Conservation (phyloP, 1,140 invertebrate genomes). For the Nasonia vitripennis region DNA sequence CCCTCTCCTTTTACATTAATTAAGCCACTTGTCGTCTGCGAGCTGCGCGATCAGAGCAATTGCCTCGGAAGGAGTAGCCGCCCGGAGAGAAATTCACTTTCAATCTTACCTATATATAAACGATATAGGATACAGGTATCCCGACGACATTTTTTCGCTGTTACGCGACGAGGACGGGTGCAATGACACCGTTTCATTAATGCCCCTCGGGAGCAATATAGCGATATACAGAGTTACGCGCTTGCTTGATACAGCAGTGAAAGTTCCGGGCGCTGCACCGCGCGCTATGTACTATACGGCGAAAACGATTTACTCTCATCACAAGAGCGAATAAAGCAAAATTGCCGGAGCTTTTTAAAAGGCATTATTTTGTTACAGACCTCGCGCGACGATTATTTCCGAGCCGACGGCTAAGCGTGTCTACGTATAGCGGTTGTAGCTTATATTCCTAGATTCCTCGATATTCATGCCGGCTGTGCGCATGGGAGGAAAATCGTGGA, state of each 20-base stretch:
- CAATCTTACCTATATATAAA: not conserved
- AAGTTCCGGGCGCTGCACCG: conserved; percentile 25
- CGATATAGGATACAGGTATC: not conserved
- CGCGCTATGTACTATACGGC: not conserved
- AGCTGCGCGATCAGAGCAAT: not conserved
- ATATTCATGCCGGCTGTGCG: too few relatives aligned
- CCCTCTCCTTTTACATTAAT: not conserved
- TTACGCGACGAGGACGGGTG: conserved; percentile 1
- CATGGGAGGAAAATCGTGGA: too few relatives aligned
- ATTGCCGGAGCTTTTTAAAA: conserved; percentile 51
- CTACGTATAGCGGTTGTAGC: too few relatives aligned
- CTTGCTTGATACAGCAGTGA: conserved; percentile 33
- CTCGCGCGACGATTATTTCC: not conserved
- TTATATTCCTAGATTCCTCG: too few relatives aligned
- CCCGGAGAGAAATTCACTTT: not conserved
- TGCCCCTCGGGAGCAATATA: not conserved
- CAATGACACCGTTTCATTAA: conserved; percentile 36
- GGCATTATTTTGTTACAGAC: not conserved
- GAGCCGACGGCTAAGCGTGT: not conserved
- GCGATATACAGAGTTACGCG: conserved; percentile 2
- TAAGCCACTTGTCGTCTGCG: not conserved
- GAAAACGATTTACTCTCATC: conserved; percentile 35
- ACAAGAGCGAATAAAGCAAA: conserved; percentile 50
- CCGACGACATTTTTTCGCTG: too few relatives aligned
- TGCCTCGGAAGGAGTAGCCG: not conserved